These are phyloP conservation scores for Neopipo cinnamomea DNA, from an alignment of 2,113 vertebrate genomes.

Conservation along the genomic window DNA sequence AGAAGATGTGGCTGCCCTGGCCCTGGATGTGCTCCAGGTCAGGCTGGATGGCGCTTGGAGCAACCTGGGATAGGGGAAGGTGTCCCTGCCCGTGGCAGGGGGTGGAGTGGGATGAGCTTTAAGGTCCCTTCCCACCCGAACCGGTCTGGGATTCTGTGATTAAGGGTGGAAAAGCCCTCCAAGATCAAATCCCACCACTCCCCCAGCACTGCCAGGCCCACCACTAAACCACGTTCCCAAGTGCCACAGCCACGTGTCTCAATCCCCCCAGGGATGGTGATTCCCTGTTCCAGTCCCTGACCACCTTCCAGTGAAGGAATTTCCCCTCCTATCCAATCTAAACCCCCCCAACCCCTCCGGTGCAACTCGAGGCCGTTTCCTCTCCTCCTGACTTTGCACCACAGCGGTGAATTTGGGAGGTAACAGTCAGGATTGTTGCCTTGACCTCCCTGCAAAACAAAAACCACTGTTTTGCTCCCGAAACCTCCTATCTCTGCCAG, in stretches of 20 bases:
- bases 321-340: accelerated
- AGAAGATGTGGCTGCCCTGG: not conserved
- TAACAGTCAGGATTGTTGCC: not conserved
- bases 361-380: not conserved
- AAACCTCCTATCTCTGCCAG: not conserved
- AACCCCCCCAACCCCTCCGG: not conserved
- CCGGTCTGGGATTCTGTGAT: not conserved
- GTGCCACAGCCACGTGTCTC: not conserved
- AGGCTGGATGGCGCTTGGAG: not conserved
- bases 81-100: not conserved
- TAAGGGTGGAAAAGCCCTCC: not conserved
- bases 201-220: not conserved
- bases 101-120: not conserved
- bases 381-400: not conserved
- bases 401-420: not conserved
- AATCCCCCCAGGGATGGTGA: not conserved
- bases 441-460: not conserved
- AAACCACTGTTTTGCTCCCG: not conserved
- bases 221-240: not conserved
- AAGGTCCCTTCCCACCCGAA: not conserved
- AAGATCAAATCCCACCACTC: not conserved
- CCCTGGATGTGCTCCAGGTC: not conserved
- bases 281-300: not conserved
- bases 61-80: not conserved
- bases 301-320: not conserved